Evolutionary conservation across 2,888 invertebrate genomes (phyloP).

Genomic region (Agonopterix subpropinquella): DNA sequence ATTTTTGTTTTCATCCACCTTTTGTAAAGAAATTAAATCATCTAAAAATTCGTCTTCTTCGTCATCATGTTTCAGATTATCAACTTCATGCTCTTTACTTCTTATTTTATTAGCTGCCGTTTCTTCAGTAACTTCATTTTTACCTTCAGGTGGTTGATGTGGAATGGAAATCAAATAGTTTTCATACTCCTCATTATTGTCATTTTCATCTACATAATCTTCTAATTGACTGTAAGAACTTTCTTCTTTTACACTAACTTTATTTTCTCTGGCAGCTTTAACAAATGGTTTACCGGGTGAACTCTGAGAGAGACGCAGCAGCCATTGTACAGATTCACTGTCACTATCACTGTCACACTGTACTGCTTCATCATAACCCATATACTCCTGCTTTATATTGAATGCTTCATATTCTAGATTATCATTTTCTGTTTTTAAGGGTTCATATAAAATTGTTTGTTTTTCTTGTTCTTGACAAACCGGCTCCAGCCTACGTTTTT

Average conservation of each 20-base stretch:
- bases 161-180: conserved; percentile 47
- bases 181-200: conserved; percentile 37
- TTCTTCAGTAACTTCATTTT: conserved; percentile 10
- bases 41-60: conserved; percentile 9
- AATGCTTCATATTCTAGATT: conserved; percentile 51
- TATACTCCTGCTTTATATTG: conserved; percentile 56
- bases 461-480: conserved; percentile 22
- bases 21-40: conserved; percentile 14
- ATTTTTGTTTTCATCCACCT: conserved; percentile 4
- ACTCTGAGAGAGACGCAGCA: conserved; percentile 69
- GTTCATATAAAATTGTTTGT: conserved; percentile 18
- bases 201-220: conserved; percentile 24
- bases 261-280: conserved; percentile 24
- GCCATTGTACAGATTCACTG: conserved; percentile 71
- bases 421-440: conserved; percentile 44
- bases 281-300: conserved; percentile 55
- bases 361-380: conserved; percentile 51
- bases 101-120: conserved; percentile 1
- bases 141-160: conserved; percentile 15
- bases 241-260: conserved; percentile 31
- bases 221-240: conserved; percentile 63
- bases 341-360: conserved; percentile 63
- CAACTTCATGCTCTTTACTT: conserved; percentile 1
- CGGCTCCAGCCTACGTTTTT: conserved; percentile 37
- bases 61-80: conserved; percentile 12